Percentiles rank a stretch among this genome's conserved stretches.
These are phyloP conservation scores for Argyrosomus regius DNA, from an alignment of 2,797 vertebrate species.

Conservation along the genomic window DNA sequence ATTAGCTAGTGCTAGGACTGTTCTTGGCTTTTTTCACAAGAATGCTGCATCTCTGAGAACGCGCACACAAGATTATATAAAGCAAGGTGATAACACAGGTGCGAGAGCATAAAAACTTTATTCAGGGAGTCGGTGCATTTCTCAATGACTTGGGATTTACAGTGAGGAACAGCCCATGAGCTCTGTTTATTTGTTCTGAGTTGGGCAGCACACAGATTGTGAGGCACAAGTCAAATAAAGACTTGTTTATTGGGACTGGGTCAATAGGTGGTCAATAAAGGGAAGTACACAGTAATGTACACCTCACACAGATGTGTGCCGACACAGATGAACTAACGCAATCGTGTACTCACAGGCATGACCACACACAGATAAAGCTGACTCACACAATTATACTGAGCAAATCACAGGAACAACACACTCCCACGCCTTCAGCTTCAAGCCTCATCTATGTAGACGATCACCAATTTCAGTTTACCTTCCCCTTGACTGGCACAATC, in stretches of 20 bases:
- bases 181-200: slow-evolving; percentile 41
- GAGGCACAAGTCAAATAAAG: slow-evolving; percentile 57
- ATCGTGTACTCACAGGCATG: background rate
- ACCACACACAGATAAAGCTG: slow-evolving; percentile 18
- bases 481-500: slow-evolving; percentile 69
- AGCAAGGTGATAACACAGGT: slow-evolving; percentile 36
- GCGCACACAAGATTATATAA: slow-evolving; percentile 61
- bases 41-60: slow-evolving; percentile 47
- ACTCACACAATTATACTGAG: slow-evolving; percentile 17
- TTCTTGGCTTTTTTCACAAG: slow-evolving; percentile 55
- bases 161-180: slow-evolving; percentile 14
- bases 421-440: slow-evolving; percentile 17
- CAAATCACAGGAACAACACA: slow-evolving; percentile 20
- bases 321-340: slow-evolving; percentile 10
- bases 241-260: slow-evolving; percentile 51
- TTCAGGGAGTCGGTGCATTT: slow-evolving; percentile 28
- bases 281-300: slow-evolving; percentile 35
- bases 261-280: slow-evolving; percentile 61
- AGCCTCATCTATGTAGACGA: slow-evolving; percentile 51
- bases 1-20: slow-evolving; percentile 62
- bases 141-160: slow-evolving; percentile 13
- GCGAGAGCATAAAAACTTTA: slow-evolving; percentile 37
- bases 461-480: slow-evolving; percentile 76
- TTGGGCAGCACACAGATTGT: slow-evolving; percentile 1
- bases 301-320: slow-evolving; percentile 26